Evolutionary conservation across 2,888 invertebrate species (phyloP), one percentile per base, ranked within the genome.

Genomic region (Cactoblastis cactorum): DNA sequence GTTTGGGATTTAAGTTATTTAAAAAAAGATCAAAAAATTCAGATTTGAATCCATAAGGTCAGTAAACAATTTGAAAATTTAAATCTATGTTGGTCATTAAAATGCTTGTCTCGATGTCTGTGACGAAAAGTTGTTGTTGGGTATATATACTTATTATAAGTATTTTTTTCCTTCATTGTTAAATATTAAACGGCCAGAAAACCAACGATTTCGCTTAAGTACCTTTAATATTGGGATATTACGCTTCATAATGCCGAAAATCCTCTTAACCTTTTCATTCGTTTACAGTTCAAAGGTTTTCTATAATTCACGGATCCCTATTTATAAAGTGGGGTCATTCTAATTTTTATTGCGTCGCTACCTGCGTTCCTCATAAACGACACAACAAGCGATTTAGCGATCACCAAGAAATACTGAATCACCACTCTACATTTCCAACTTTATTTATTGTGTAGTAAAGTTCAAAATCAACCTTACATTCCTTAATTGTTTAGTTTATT

Each of bases 281-380:
- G 15, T 12, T 38, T 28, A 14, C 37, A 37, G 37, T 28, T 41
- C 49, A 49, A 22, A 41, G 52, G 38, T 39, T 52, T 52, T 49
- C 34, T 41, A 18, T 17, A 12, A 9, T 8, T 22, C n/a, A 45
- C 47, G 57, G 62, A 56, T 49, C 61, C 54, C 59, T 45, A 48
- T 11, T 41, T 48, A 33, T 56, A 54, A 51, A 52, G 17, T 37
- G 33, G 55, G 61, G 56, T 57, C 59, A 54, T 56, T 64, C 69
- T 67, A 69, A 70, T 67, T 71, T 69, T 70, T 66, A 69, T 65
- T 57, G 61, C 61, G 50, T 41, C 54, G 70, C 72, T 70, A 71
- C 70, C 72, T 71, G 72, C 64, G 62, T 63, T 66, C 61, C 61
- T 63, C 67, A 57, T 66, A 66, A 65, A 65, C 56, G 60, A 53